These are phyloP conservation scores for Drosophila saltans DNA, from an alignment of 1,140 invertebrate species.

Conservation along the genomic window DNA sequence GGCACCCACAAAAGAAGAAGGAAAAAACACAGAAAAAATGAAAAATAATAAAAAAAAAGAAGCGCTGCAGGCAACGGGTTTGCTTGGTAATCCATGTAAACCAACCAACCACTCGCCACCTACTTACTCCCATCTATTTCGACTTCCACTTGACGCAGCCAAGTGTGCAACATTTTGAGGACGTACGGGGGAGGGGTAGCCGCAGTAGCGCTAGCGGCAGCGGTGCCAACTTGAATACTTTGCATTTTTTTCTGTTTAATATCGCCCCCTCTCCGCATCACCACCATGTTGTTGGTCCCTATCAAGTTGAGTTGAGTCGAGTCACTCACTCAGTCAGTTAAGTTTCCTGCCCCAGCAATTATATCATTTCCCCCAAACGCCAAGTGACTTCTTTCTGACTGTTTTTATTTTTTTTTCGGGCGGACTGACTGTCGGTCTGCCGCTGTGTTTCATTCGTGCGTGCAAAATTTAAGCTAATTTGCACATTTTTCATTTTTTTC, in stretches of 20 bases:
- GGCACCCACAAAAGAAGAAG: neutral
- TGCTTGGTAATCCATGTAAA: slow-evolving; percentile 37
- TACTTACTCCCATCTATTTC: slow-evolving; percentile 29
- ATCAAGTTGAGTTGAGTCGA: slow-evolving; percentile 35
- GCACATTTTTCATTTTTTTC: slow-evolving; percentile 51
- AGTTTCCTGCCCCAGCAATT: slow-evolving; percentile 77
- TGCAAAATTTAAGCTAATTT: slow-evolving; percentile 76
- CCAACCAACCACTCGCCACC: slow-evolving; percentile 23
- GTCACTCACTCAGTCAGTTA: slow-evolving; percentile 73
- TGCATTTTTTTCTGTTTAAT: slow-evolving; percentile 33
- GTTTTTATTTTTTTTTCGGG: slow-evolving; percentile 7
- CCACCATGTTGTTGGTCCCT: slow-evolving; percentile 1
- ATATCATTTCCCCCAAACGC: slow-evolving; percentile 72
- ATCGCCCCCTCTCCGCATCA: neutral
- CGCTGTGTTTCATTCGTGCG: slow-evolving; percentile 67
- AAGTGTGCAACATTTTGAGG: slow-evolving; percentile 70
- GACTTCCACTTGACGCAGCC: slow-evolving; percentile 49
- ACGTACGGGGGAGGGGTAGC: slow-evolving; percentile 7
- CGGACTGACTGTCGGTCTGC: slow-evolving; percentile 19
- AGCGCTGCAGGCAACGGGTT: slow-evolving; percentile 36
- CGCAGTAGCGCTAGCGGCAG: slow-evolving; percentile 30
- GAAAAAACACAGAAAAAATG: neutral
- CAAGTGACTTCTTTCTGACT: slow-evolving; percentile 38
- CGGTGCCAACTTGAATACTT: slow-evolving; percentile 51
- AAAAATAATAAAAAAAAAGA: slow-evolving; percentile 9